Evolutionary conservation across 1,140 invertebrate genomes (phyloP).

Genomic region (Saccostrea glomerata): DNA sequence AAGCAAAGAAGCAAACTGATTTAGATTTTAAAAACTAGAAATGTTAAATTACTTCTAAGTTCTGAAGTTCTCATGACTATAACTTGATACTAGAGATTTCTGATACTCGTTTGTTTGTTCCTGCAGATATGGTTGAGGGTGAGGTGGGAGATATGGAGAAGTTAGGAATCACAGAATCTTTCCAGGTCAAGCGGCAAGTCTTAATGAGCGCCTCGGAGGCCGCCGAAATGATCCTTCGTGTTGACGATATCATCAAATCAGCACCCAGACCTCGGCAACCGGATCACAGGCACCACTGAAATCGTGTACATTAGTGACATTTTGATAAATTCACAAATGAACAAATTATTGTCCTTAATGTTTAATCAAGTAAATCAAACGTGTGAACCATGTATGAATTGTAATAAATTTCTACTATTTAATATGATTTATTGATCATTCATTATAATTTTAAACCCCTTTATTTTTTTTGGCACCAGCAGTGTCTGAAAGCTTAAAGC

Average conservation of each 20-base stretch:
- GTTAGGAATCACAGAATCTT: conserved; percentile 97
- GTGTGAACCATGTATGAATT: too few species aligned
- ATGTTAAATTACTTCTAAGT: neutral
- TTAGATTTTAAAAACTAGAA: neutral
- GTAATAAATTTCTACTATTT: too few species aligned
- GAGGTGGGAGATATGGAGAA: conserved; percentile 91
- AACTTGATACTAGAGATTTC: neutral
- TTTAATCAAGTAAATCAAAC: too few species aligned
- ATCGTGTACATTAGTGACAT: neutral
- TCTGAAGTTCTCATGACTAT: neutral
- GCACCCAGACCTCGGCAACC: conserved; percentile 94
- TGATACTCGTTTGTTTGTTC: neutral
- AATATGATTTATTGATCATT: too few species aligned
- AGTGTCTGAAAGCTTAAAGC: too few species aligned
- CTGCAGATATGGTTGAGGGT: conserved; percentile 90
- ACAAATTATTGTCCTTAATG: neutral
- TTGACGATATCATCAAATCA: conserved; percentile 97
- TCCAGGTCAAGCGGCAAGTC: conserved; percentile 97
- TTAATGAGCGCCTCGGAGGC: conserved; percentile 96
- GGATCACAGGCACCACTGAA: conserved; percentile 83
- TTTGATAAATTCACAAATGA: neutral
- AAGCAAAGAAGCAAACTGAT: too few species aligned
- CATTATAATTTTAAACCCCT: too few species aligned
- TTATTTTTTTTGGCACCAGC: too few species aligned
- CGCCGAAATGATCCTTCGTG: conserved; percentile 98